Evolutionary conservation across 1,140 invertebrate species (phyloP), one percentile per base, ranked within the genome.

Genomic region (Elymnias hypermnestra): DNA sequence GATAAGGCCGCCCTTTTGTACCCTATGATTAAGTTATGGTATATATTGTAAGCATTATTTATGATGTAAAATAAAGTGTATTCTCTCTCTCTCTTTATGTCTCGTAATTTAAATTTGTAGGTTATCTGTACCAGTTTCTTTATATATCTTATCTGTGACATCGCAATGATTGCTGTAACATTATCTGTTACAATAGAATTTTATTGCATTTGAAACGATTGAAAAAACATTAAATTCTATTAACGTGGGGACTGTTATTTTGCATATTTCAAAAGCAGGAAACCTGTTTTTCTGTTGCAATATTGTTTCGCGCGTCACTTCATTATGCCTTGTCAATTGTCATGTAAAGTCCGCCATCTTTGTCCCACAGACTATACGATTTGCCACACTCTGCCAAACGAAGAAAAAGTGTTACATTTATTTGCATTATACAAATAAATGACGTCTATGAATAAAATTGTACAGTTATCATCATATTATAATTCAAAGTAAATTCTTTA

Each of bases 211-310:
- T 4, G 8, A 36, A 21, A 36, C 33, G 17, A 36, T 36, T 36
- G 33, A 36, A 36, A 35, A 36, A 36, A 40, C 38, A 52, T 40
- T 49, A 18, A 13, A 38, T 49, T 49, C 46, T 49, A 49, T 28
- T 8, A 33, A 5, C 4, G 6, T 33, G 13, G 13, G 22, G 14
- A 31, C 26, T 23, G 25, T 23, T 21, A n/a, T 26, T 13, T 41
- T 41, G 31, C 22, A 40, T 40, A 49, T 49, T 40, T 33, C 31
- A 26, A 41, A 36, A 41, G 45, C 37, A 68, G 72, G 67, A 79
- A 74, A 78, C 72, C 64, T 78, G 78, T 83, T 81, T 83, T 81
- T 74, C 74, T 70, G 48, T 59, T 58, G 61, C 57, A 51, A 66
- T 71, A 83, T 83, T 79, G 75, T 78, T 60, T 59, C 54, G 49